phyloP scores from a whole-genome alignment of 2,888 invertebrate species.

The Eueremaeus valkanovi region DNA sequence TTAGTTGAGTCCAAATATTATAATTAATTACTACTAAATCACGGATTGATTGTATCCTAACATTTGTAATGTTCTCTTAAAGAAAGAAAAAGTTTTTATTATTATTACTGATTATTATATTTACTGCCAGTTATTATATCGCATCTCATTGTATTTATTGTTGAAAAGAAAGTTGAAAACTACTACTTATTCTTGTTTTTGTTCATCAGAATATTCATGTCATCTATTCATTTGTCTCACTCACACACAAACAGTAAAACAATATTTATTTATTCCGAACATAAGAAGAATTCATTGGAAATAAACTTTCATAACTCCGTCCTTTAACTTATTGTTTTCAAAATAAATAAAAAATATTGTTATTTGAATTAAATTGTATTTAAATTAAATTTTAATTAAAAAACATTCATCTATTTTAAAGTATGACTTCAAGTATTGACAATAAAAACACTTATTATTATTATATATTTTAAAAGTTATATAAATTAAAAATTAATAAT shows the following conservation, averaged over 20 bases:
- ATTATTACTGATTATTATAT: background rate
- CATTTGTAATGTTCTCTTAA: too few relatives aligned
- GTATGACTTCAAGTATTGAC: too few relatives aligned
- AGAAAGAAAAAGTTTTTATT: background rate
- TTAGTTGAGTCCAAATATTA: background rate
- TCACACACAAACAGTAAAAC: too few relatives aligned
- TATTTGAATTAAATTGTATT: too few relatives aligned
- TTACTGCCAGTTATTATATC: slow-evolving; percentile 2
- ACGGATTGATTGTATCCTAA: too few relatives aligned
- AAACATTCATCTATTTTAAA: too few relatives aligned
- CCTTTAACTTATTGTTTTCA: slow-evolving; percentile 8
- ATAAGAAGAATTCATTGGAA: background rate
- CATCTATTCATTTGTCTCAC: too few relatives aligned
- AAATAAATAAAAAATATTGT: too few relatives aligned
- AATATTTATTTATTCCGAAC: slow-evolving; percentile 16
- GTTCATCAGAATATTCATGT: background rate
- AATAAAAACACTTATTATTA: too few relatives aligned
- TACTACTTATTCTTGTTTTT: background rate
- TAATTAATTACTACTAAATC: background rate
- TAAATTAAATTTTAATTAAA: too few relatives aligned
- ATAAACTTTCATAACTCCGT: slow-evolving; percentile 20
- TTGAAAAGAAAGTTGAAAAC: background rate
- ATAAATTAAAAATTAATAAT: slow-evolving; percentile 6
- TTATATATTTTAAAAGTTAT: background rate
- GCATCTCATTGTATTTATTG: background rate